These are phyloP conservation scores for Accipiter virgatus DNA, from an alignment of 2,113 vertebrate species.

Conservation along the genomic window DNA sequence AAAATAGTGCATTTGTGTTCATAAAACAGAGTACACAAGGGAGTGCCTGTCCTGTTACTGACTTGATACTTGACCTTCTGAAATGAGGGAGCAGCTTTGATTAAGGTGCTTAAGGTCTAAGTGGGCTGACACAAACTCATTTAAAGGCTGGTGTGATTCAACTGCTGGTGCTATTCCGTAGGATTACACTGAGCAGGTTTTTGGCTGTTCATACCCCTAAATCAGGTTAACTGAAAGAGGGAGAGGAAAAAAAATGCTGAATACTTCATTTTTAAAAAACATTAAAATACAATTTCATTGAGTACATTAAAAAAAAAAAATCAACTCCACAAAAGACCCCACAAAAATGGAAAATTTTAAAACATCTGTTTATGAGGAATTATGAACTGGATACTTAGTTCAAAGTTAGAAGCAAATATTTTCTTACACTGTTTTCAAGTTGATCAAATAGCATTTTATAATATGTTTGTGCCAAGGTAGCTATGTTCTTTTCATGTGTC, in stretches of 20 bases:
- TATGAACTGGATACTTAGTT: background rate
- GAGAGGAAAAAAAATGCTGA: background rate
- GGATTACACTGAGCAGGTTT: background rate
- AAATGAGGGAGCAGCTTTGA: background rate
- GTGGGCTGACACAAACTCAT: background rate
- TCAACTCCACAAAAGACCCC: background rate
- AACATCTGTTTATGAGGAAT: background rate
- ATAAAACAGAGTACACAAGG: background rate
- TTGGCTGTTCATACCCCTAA: background rate
- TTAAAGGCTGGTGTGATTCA: background rate
- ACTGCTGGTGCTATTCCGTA: background rate
- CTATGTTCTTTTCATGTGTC: background rate
- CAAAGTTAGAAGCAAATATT: background rate
- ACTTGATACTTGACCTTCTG: background rate
- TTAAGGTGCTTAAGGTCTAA: background rate
- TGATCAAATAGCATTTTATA: background rate
- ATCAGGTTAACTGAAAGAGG: background rate
- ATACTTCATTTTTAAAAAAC: background rate
- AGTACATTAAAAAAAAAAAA: background rate
- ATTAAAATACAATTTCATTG: background rate
- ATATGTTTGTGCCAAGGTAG: background rate
- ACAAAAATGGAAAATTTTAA: background rate
- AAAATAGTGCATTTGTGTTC: background rate
- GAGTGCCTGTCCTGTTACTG: too few relatives aligned
- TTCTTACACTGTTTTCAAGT: background rate